Percentiles rank a stretch among this genome's conserved stretches.
phyloP scores from a whole-genome alignment of 1,140 invertebrate species.

The Nautilus pompilius region DNA sequence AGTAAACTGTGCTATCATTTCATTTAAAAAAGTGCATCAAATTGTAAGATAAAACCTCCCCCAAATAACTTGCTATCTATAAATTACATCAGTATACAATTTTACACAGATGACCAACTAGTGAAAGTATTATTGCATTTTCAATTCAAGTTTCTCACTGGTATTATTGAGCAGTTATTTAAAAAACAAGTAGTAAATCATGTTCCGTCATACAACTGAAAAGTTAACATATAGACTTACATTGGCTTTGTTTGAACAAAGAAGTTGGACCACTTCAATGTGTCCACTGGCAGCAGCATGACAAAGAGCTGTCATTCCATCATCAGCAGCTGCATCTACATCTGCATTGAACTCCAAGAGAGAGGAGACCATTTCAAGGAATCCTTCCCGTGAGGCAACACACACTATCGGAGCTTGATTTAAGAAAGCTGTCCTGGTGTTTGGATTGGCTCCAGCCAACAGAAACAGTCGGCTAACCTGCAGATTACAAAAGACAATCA shows the following conservation, averaged over 20 bases:
- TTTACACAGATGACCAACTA: too few relatives aligned
- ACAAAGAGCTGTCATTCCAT: conserved; percentile 50
- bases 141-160: too few relatives aligned
- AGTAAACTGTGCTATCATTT: too few relatives aligned
- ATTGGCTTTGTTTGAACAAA: conserved; percentile 69
- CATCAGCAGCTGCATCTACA: conserved; percentile 42
- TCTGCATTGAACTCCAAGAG: conserved; percentile 48
- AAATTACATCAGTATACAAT: too few relatives aligned
- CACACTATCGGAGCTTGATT: conserved; percentile 82
- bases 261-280: conserved; percentile 76
- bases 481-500: conserved; percentile 9
- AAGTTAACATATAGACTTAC: too few relatives aligned
- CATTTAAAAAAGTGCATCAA: too few relatives aligned
- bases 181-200: too few relatives aligned
- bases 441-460: conserved; percentile 84
- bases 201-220: too few relatives aligned
- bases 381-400: conserved; percentile 84
- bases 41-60: too few relatives aligned
- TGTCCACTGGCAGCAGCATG: conserved; percentile 66
- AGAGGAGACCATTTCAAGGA: conserved; percentile 57
- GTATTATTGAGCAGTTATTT: too few relatives aligned
- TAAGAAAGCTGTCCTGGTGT: conserved; percentile 71
- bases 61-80: too few relatives aligned
- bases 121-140: too few relatives aligned
- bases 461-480: conserved; percentile 83